Evolutionary conservation across 2,888 invertebrate genomes (phyloP).

Genomic region (Drosophila bunnanda): DNA sequence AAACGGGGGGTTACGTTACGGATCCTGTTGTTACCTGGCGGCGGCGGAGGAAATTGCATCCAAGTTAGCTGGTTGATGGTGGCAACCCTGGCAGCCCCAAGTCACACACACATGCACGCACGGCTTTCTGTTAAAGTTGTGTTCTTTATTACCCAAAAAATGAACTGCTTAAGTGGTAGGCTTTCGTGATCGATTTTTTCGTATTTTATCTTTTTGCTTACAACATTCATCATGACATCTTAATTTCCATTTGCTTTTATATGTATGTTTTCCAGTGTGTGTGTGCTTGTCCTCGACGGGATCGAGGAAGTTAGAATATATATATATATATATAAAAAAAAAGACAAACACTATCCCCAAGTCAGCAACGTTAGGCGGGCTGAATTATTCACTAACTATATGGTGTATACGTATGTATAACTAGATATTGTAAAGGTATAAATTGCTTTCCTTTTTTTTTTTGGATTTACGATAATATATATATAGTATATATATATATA

Average conservation of each 20-base stretch:
- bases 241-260: constrained; percentile 4
- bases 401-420: constrained; percentile 45
- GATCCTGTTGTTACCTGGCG: constrained; percentile 64
- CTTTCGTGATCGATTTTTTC: constrained; percentile 17
- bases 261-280: constrained; percentile 14
- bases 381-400: constrained; percentile 73
- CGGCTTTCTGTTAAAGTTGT: constrained; percentile 56
- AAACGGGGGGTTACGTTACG: constrained; percentile 34
- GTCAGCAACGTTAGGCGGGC: constrained; percentile 64
- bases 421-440: constrained; percentile 65
- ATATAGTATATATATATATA: constrained; percentile 39
- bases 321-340: constrained; percentile 7
- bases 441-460: constrained; percentile 45
- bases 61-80: constrained; percentile 6
- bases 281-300: constrained; percentile 11
- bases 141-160: constrained; percentile 72
- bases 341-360: constrained; percentile 22
- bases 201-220: constrained; percentile 48
- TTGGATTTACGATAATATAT: constrained; percentile 44
- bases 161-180: constrained; percentile 64
- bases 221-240: constrained; percentile 54
- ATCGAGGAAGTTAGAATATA: constrained; percentile 5
- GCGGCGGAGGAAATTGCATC: constrained; percentile 14
- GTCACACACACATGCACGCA: constrained; percentile 35
- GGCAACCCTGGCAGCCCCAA: constrained; percentile 35